phyloP scores from a whole-genome alignment of 2,113 vertebrate genomes.

The Ondatra zibethicus region DNA sequence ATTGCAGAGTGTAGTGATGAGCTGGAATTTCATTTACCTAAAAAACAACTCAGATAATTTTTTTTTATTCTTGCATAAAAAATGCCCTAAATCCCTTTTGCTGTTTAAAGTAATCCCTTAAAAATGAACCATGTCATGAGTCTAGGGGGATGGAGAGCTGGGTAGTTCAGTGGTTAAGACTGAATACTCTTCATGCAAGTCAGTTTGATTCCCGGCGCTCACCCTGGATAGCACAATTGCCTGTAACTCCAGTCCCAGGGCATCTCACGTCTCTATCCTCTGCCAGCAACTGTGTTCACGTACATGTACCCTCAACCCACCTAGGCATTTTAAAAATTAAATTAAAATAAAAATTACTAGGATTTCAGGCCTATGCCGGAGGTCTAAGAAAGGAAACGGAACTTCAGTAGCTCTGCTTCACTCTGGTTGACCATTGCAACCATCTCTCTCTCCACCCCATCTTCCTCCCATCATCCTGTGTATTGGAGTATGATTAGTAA shows the following conservation, averaged over 20 bases:
- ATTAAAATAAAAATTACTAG: background rate
- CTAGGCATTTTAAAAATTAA: background rate
- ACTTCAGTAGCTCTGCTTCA: background rate
- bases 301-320: background rate
- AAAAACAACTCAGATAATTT: background rate
- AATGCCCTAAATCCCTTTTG: background rate
- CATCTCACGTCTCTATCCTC: background rate
- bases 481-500: background rate
- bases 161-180: background rate
- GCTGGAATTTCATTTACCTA: background rate
- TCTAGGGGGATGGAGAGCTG: background rate
- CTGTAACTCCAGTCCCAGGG: background rate
- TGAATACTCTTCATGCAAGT: rapidly evolving
- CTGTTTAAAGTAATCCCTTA: background rate
- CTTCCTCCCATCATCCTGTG: background rate
- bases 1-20: no score
- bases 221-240: background rate
- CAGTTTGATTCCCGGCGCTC: background rate
- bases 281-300: background rate
- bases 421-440: background rate
- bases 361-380: background rate
- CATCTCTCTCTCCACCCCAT: background rate
- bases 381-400: background rate
- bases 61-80: background rate
- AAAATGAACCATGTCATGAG: background rate